phyloP scores from a whole-genome alignment of 2,888 invertebrate species.

The Coecobrya sp. region DNA sequence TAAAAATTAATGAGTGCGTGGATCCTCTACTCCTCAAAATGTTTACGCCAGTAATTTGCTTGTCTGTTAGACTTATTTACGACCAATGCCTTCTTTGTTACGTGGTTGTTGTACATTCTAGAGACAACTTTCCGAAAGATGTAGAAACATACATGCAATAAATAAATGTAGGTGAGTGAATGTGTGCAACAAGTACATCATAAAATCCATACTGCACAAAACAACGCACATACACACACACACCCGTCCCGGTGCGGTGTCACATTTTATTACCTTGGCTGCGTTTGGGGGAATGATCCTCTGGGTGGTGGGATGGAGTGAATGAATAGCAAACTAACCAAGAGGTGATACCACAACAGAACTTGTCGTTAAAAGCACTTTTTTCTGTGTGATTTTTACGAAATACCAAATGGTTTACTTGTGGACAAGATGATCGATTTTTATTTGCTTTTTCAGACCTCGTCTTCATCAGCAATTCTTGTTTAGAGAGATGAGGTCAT shows the following conservation, averaged over 20 bases:
- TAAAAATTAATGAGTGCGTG: slow-evolving; percentile 54
- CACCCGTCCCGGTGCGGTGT: slow-evolving; percentile 1
- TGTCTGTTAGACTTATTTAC: slow-evolving; percentile 24
- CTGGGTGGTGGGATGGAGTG: neutral
- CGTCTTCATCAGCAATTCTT: slow-evolving; percentile 12
- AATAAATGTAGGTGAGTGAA: neutral
- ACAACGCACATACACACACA: neutral
- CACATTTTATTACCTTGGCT: neutral
- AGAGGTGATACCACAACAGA: neutral
- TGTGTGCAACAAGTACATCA: slow-evolving; percentile 34
- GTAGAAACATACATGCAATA: neutral
- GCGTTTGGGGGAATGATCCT: neutral
- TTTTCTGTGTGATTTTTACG: neutral
- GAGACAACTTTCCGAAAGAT: neutral
- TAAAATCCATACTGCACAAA: slow-evolving; percentile 1
- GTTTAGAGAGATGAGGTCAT: slow-evolving; percentile 20
- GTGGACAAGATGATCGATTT: slow-evolving; percentile 22
- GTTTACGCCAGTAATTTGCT: slow-evolving; percentile 13
- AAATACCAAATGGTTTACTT: neutral
- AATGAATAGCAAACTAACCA: neutral
- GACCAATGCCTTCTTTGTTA: slow-evolving; percentile 23
- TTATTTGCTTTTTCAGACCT: slow-evolving; percentile 23
- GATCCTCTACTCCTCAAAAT: neutral
- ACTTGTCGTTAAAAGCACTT: neutral
- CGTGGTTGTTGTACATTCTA: neutral